phyloP scores from a whole-genome alignment of 2,797 vertebrate genomes.

The Enteromius unitaeniatus region DNA sequence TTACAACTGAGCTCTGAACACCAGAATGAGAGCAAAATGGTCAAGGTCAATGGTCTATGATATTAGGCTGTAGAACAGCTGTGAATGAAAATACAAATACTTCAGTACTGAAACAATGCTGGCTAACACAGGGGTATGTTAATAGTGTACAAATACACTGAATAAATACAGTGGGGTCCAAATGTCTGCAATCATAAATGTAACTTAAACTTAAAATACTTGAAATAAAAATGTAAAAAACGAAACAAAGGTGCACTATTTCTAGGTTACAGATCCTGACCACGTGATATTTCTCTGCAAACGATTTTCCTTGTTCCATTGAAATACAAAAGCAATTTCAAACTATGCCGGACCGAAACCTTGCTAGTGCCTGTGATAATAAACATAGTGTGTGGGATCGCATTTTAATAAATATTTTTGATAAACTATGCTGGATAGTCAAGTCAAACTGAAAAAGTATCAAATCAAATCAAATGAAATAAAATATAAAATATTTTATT shows the following conservation, averaged over 20 bases:
- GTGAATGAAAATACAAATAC: constrained; percentile 26
- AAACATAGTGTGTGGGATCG: too few species aligned
- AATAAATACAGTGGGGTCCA: background rate
- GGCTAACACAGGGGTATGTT: background rate
- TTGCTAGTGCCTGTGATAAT: too few species aligned
- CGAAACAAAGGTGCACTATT: background rate
- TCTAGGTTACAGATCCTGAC: background rate
- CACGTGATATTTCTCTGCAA: background rate
- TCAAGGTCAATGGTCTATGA: constrained; percentile 5
- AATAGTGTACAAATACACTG: background rate
- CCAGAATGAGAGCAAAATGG: constrained; percentile 9
- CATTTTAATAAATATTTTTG: too few species aligned
- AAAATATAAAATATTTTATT: constrained; percentile 59
- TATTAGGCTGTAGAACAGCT: constrained; percentile 26
- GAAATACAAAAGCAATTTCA: background rate
- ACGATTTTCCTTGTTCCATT: background rate
- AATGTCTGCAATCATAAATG: background rate
- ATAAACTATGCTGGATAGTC: background rate
- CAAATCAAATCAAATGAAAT: background rate
- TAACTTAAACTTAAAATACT: background rate
- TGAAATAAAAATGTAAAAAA: background rate
- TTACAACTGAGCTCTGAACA: constrained; percentile 29
- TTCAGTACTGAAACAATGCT: background rate
- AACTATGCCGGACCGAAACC: background rate
- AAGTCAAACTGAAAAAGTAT: too few species aligned